These are phyloP conservation scores for Calliphora vomitoria DNA, from an alignment of 2,888 invertebrate genomes.

Conservation along the genomic window DNA sequence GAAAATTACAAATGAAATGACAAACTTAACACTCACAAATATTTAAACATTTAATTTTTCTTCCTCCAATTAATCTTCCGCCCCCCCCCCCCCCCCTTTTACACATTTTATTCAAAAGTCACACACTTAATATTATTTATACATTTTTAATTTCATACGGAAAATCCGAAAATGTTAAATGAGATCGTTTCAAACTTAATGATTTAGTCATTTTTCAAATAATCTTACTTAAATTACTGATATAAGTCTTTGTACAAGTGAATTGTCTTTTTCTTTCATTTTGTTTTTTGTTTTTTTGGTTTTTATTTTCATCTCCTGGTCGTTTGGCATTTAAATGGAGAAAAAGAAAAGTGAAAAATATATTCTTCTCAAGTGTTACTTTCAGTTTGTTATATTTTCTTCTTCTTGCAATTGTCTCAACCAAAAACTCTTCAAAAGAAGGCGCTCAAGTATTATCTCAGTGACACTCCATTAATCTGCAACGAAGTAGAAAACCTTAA, in stretches of 20 bases:
- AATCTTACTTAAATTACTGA: constrained; percentile 55
- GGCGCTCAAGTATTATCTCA: constrained; percentile 73
- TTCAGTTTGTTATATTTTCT: constrained; percentile 23
- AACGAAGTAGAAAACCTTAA: constrained; percentile 71
- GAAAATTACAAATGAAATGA: too few species aligned
- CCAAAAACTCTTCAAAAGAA: constrained; percentile 66
- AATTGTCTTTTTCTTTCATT: too few species aligned
- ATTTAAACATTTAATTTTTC: too few species aligned
- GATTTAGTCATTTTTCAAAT: constrained; percentile 70
- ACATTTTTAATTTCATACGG: constrained; percentile 39
- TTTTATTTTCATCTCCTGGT: constrained; percentile 18
- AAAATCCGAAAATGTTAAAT: constrained; percentile 54
- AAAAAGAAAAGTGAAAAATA: background rate
- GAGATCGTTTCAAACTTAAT: constrained; percentile 65
- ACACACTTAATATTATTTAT: constrained; percentile 37
- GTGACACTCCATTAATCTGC: constrained; percentile 75
- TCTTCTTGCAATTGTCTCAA: constrained; percentile 51
- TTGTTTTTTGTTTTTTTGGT: background rate
- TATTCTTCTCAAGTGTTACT: constrained; percentile 30
- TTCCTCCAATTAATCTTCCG: background rate
- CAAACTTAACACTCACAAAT: too few species aligned
- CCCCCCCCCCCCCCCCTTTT: too few species aligned
- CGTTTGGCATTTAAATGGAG: background rate
- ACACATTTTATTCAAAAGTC: background rate
- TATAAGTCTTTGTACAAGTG: constrained; percentile 49